Percentiles rank a stretch among this genome's conserved stretches.
Conservation (phyloP, 2,888 invertebrate species). For the Ceriagrion tenellum region DNA sequence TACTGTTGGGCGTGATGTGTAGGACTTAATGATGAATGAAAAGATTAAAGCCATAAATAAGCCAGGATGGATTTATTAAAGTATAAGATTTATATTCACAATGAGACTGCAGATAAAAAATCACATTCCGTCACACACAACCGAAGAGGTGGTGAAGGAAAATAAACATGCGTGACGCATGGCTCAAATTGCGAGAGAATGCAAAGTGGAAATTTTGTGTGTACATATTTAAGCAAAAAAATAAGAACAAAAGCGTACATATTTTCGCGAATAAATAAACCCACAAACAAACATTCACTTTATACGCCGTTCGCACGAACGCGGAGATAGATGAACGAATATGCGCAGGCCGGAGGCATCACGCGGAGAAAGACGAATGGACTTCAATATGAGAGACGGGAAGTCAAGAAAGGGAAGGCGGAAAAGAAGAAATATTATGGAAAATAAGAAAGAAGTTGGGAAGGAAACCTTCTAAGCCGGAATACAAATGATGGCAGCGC, state of each 20-base stretch:
- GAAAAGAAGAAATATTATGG: not conserved
- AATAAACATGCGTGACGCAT: not conserved
- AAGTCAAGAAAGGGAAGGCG: not conserved
- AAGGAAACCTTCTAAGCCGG: not conserved
- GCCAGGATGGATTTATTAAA: not conserved
- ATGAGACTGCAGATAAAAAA: not conserved
- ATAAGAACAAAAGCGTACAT: not conserved
- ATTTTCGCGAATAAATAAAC: not conserved
- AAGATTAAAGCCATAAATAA: not conserved
- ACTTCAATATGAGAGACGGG: not conserved
- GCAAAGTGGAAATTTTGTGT: not conserved
- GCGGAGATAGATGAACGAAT: not conserved
- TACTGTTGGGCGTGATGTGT: too few species aligned
- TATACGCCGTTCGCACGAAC: not conserved
- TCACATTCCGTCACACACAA: not conserved
- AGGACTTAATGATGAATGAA: not conserved
- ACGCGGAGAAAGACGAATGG: not conserved
- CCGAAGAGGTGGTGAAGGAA: not conserved
- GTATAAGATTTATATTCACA: not conserved
- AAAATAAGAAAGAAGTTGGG: not conserved
- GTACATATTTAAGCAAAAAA: not conserved
- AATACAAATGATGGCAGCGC: not conserved
- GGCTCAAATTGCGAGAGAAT: not conserved
- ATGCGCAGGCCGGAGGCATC: not conserved
- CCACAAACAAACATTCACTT: not conserved